Evolutionary conservation across 2,113 vertebrate species (phyloP), one percentile per base, ranked within the genome.

Genomic region (Gymnocephalus cernua): DNA sequence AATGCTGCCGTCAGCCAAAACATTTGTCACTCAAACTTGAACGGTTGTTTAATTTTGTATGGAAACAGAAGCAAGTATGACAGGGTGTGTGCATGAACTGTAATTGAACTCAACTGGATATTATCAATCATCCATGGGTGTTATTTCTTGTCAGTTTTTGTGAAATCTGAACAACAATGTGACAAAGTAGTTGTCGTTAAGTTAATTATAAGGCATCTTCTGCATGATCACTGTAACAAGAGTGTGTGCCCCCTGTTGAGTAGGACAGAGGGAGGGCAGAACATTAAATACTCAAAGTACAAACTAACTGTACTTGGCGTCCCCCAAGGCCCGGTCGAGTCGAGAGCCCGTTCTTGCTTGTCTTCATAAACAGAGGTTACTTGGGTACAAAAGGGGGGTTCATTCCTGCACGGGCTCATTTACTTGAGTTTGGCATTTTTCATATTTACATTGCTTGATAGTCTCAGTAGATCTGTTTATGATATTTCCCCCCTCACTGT

Each of bases 391-490:
- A 77, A 19, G 62, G 58, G 13, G 57, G 51, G 45, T 77, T 85
- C 66, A 83, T 86, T 84, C 82, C 74, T 69, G 76, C 47, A 74
- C 57, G 77, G 84, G 92, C 87, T 93, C 87, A 87, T 88, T 87
- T 74, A 88, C 88, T 94, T 71, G 45, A 83, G 82, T 70, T 86
- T 92, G 74, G 83, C 80, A 87, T 91, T 89, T 90, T 88, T 90
- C 80, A 86, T 92, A 91, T 94, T 93, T 92, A 89, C 91, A 90
- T 90, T 93, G 80, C 89, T 85, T 74, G 56, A 83, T 90, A 38
- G 77, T 86, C 80, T 91, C 72, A 80, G 80, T 78, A 84, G 85
- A 91, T 89, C 48, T 91, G 86, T 92, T 92, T 91, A 84, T 84
- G 80, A 89, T 89, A 88, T 79, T 74, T 51, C 29, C 82, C 68